phyloP scores from a whole-genome alignment of 1,140 invertebrate species.

The Apis laboriosa region DNA sequence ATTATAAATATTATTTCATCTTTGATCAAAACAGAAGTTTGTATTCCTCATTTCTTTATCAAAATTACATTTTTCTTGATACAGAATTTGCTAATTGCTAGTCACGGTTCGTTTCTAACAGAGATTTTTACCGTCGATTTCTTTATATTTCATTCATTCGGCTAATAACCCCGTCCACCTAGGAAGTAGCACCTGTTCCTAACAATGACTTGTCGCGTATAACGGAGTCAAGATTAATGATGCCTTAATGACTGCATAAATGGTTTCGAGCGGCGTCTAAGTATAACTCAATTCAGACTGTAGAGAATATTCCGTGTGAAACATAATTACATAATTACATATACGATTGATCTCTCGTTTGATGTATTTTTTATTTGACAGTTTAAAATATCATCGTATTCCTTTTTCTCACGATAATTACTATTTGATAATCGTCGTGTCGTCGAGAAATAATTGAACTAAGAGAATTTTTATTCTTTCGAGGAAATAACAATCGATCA shows the following conservation, averaged over 20 bases:
- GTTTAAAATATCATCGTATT: background rate
- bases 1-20: background rate
- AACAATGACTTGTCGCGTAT: constrained; percentile 61
- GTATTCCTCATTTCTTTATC: background rate
- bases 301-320: constrained; percentile 49
- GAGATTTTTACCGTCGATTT: constrained; percentile 17
- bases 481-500: too few species aligned
- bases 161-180: constrained; percentile 36
- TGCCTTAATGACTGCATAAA: constrained; percentile 75
- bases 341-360: background rate
- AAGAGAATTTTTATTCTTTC: too few species aligned
- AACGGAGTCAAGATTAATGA: constrained; percentile 74
- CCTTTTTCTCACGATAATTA: background rate
- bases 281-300: constrained; percentile 64
- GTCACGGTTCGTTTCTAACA: background rate
- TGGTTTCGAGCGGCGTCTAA: constrained; percentile 69
- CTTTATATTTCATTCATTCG: constrained; percentile 44
- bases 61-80: background rate
- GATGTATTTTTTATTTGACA: background rate
- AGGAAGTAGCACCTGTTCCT: constrained; percentile 53
- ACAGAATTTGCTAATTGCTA: background rate
- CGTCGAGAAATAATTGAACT: too few species aligned
- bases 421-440: too few species aligned
- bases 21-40: background rate
- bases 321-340: constrained; percentile 36